These are phyloP conservation scores for Callaeas wilsoni DNA, from an alignment of 2,113 vertebrate species.

Conservation along the genomic window DNA sequence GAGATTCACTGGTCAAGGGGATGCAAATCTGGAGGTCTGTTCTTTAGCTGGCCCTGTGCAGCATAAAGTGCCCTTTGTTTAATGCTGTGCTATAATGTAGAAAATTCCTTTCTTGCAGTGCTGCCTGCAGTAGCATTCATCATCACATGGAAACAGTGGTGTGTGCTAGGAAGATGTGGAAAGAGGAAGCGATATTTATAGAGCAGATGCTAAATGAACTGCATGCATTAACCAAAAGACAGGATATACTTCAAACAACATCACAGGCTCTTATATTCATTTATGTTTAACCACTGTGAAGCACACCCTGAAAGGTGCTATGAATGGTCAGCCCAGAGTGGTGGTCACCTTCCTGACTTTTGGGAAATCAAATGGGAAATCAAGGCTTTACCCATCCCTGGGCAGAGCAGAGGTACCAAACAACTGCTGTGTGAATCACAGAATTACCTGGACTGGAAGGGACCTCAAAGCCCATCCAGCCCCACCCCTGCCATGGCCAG, in stretches of 20 bases:
- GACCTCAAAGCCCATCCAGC: accelerated
- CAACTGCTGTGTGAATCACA: not conserved
- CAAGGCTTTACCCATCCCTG: not conserved
- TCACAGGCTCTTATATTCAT: not conserved
- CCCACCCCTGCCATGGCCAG: not conserved
- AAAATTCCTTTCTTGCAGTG: not conserved
- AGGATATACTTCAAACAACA: not conserved
- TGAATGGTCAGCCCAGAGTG: not conserved
- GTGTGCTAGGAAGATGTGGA: not conserved
- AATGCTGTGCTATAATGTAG: not conserved
- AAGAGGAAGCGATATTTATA: constrained; percentile 12
- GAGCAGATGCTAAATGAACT: not conserved
- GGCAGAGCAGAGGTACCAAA: not conserved
- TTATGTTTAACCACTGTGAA: not conserved
- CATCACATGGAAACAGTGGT: not conserved
- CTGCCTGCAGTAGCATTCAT: not conserved
- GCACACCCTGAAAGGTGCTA: not conserved
- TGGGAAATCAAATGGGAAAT: not conserved
- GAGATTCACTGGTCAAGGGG: not conserved
- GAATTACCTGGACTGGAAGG: not conserved
- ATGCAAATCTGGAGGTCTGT: not conserved
- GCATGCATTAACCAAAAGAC: not conserved
- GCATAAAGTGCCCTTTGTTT: not conserved
- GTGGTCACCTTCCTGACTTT: not conserved
- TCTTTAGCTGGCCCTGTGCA: not conserved